phyloP scores from a whole-genome alignment of 2,113 vertebrate species.

The Tylochromis polylepis region DNA sequence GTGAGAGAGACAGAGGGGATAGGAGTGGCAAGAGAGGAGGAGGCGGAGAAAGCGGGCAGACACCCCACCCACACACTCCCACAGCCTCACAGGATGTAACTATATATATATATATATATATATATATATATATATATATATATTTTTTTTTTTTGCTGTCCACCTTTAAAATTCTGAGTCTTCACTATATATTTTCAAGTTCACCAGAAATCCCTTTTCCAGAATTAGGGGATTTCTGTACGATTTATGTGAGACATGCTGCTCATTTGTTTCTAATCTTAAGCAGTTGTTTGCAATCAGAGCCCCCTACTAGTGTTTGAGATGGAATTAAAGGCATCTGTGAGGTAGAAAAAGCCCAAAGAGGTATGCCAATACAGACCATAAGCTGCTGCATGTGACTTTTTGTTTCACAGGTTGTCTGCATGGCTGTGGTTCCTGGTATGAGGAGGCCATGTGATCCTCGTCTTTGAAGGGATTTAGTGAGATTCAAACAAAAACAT shows the following conservation, averaged over 20 bases:
- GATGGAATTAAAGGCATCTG: background rate
- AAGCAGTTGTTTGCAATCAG: background rate
- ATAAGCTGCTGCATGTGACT: slow-evolving; percentile 48
- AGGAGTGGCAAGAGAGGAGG: no score
- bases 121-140: no score
- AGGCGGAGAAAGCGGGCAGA: no score
- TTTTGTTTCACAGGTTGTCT: slow-evolving; percentile 8
- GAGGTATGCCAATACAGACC: slow-evolving; percentile 7
- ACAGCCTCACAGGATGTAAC: no score
- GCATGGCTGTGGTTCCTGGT: background rate
- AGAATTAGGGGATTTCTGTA: background rate
- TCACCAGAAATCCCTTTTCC: background rate
- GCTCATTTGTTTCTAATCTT: background rate
- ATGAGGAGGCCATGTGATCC: slow-evolving; percentile 22
- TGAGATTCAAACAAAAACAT: background rate
- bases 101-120: no score
- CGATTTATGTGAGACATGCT: background rate
- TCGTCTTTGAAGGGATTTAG: slow-evolving; percentile 6
- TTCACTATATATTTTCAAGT: background rate
- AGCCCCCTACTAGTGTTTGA: background rate
- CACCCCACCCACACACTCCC: no score
- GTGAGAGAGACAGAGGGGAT: no score
- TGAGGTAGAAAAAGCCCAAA: background rate
- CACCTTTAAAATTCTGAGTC: background rate
- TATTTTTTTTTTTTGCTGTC: no score